Conservation (phyloP, 1,140 invertebrate genomes). For the Chironomus striatipennis region DNA sequence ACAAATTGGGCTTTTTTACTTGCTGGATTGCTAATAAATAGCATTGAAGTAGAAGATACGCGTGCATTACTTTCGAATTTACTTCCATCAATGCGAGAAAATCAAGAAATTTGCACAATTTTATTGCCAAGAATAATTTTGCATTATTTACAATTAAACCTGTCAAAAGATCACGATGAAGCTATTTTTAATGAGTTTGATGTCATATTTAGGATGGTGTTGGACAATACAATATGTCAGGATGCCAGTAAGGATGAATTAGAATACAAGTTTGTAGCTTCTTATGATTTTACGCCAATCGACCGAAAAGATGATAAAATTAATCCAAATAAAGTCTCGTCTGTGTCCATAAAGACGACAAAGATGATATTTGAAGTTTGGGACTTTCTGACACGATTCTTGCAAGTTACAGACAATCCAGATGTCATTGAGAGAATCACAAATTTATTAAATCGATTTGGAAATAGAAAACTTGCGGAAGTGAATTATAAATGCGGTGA, state of each 20-base stretch:
- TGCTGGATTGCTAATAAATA: slow-evolving; percentile 50
- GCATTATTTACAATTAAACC: slow-evolving; percentile 48
- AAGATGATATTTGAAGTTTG: slow-evolving; percentile 60
- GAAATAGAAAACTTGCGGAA: slow-evolving; percentile 55
- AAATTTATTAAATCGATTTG: slow-evolving; percentile 49
- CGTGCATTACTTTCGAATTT: slow-evolving; percentile 53
- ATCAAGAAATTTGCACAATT: slow-evolving; percentile 55
- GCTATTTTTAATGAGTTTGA: slow-evolving; percentile 47
- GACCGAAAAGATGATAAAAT: neutral
- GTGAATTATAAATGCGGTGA: slow-evolving; percentile 64
- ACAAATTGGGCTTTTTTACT: slow-evolving; percentile 64
- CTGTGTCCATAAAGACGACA: slow-evolving; percentile 43
- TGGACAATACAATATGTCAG: neutral
- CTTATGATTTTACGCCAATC: neutral
- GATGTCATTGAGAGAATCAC: slow-evolving; percentile 37
- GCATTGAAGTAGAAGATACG: slow-evolving; percentile 45
- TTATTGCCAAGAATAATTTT: slow-evolving; percentile 63
- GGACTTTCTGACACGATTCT: slow-evolving; percentile 65
- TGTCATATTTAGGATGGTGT: slow-evolving; percentile 31
- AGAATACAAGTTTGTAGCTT: neutral
- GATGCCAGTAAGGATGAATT: neutral
- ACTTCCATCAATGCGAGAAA: slow-evolving; percentile 58
- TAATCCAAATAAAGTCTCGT: neutral
- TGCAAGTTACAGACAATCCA: slow-evolving; percentile 48
- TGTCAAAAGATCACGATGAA: slow-evolving; percentile 31